These are phyloP conservation scores for Caenorhabditis becei DNA, from an alignment of 2,888 invertebrate genomes.

Conservation along the genomic window DNA sequence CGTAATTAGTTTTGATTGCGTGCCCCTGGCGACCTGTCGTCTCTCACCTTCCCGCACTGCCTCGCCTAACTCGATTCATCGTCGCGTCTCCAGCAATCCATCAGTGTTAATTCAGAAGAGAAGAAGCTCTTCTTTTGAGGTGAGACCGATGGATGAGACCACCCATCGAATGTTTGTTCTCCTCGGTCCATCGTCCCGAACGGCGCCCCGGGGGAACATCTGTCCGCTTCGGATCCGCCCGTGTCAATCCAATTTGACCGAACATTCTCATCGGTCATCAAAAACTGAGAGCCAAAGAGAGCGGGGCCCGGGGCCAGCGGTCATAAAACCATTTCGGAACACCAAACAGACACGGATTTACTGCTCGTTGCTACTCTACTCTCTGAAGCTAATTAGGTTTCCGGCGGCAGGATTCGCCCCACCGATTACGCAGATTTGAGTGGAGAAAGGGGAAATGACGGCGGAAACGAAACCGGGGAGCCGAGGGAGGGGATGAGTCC, in stretches of 20 bases:
- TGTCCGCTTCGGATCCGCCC: constrained; percentile 6
- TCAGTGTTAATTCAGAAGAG: constrained; percentile 52
- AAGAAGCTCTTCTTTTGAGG: constrained; percentile 22
- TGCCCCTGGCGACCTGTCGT: constrained; percentile 21
- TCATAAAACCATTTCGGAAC: constrained; percentile 46
- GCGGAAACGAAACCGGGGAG: not conserved
- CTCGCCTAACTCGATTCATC: constrained; percentile 51
- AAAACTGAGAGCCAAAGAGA: constrained; percentile 31
- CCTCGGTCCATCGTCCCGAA: not conserved
- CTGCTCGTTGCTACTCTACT: constrained; percentile 24
- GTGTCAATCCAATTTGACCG: constrained; percentile 48
- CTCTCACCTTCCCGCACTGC: constrained; percentile 23
- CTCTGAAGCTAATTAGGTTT: constrained; percentile 31
- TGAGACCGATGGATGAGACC: constrained; percentile 20
- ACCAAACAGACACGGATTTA: constrained; percentile 14
- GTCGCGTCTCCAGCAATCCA: constrained; percentile 48
- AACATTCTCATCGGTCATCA: constrained; percentile 38
- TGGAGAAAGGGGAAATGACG: not conserved
- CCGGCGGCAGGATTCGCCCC: not conserved
- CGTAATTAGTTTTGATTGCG: constrained; percentile 53
- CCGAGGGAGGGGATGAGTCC: not conserved
- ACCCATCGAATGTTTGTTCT: constrained; percentile 35
- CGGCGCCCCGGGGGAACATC: constrained; percentile 15
- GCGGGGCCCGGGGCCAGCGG: constrained; percentile 6
- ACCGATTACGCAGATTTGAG: constrained; percentile 9